These are phyloP conservation scores for Protobothrops flavoviridis DNA, from an alignment of 2,113 vertebrate genomes.

Conservation along the genomic window DNA sequence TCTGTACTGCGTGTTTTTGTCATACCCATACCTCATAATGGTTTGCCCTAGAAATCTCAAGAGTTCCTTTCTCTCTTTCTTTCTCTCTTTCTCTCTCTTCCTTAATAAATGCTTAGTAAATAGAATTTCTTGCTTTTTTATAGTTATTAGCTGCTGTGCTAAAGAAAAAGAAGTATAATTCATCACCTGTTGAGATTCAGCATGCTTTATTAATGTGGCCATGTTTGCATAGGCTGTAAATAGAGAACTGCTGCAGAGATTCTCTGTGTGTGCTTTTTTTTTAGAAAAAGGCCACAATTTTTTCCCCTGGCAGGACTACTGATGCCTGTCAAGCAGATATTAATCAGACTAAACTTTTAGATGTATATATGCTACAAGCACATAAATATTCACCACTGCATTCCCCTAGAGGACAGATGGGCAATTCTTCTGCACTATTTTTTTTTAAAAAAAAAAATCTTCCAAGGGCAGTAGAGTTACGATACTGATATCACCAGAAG, in stretches of 20 bases:
- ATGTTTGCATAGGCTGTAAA: conserved; percentile 30
- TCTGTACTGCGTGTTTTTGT: conserved; percentile 30
- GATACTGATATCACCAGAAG: background rate
- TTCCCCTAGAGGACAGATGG: background rate
- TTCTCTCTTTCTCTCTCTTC: background rate
- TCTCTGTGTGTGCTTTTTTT: background rate
- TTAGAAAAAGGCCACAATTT: conserved; percentile 9
- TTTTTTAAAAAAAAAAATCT: background rate
- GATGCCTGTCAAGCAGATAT: background rate
- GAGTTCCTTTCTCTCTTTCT: conserved; percentile 45
- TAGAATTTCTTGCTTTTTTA: conserved; percentile 17
- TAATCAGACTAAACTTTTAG: background rate
- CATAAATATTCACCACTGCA: background rate
- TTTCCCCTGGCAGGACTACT: background rate
- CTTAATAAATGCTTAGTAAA: conserved; percentile 20
- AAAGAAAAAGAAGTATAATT: conserved; percentile 34
- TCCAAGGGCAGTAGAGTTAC: background rate
- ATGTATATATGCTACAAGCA: background rate
- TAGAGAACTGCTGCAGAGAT: background rate
- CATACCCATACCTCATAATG: conserved; percentile 37
- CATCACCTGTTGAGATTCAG: conserved; percentile 35
- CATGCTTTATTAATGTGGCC: conserved; percentile 46
- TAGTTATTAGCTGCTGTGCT: conserved; percentile 28
- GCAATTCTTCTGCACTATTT: background rate
- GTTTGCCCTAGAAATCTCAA: conserved; percentile 62